Conservation (phyloP, 53 echinoderm and acorn worm genomes). For the Temnopleurus reevesii region DNA sequence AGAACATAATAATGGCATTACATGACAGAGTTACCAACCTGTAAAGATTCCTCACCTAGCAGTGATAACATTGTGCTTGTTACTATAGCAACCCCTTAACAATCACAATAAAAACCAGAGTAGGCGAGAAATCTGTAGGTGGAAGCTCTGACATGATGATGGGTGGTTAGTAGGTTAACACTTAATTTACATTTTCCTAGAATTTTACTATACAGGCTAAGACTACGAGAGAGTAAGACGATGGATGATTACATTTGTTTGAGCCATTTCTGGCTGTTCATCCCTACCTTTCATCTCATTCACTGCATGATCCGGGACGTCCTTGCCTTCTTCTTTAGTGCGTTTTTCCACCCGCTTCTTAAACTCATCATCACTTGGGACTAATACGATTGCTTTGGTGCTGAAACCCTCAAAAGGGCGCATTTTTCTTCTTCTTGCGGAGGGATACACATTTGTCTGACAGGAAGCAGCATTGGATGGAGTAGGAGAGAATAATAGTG, state of each 20-base stretch:
- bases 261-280: constrained; percentile 49
- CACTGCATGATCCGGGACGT: constrained; percentile 95
- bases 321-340: constrained; percentile 98
- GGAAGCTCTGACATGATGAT: too few relatives aligned
- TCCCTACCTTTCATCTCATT: constrained; percentile 99
- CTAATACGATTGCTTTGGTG: constrained; percentile 99
- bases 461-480: constrained; percentile 62
- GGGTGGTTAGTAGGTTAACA: neutral
- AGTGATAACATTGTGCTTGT: too few relatives aligned
- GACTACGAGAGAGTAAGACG: constrained; percentile 39
- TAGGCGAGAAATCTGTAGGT: too few relatives aligned
- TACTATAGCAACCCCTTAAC: too few relatives aligned
- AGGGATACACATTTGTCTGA: constrained; percentile 99
- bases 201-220: constrained; percentile 5
- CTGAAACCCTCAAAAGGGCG: constrained; percentile 99
- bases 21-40: too few relatives aligned
- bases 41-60: too few relatives aligned
- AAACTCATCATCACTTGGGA: constrained; percentile 97
- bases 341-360: constrained; percentile 95
- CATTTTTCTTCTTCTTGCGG: constrained; percentile 99
- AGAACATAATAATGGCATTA: neutral
- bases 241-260: constrained; percentile 55
- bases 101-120: too few relatives aligned
- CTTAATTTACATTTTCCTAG: constrained; percentile 39
- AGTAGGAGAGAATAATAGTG: constrained; percentile 63